A percentile compares a stretch with the other conserved stretches of the same genome.
Conservation (phyloP, 1,140 invertebrate species). For the Penaeus chinensis region DNA sequence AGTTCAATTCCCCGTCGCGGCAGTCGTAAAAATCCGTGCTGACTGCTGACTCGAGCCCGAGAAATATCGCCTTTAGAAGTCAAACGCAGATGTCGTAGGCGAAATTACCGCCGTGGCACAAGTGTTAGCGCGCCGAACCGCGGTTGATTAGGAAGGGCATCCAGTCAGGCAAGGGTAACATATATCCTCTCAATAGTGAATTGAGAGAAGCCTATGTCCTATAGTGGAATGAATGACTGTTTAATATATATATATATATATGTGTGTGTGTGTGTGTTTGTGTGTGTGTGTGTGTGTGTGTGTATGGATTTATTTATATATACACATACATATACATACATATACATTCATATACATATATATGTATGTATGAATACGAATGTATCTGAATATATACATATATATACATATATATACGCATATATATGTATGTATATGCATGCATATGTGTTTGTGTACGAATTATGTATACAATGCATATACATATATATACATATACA, state of each 20-base stretch:
- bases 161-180: too few species aligned
- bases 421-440: background rate
- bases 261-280: background rate
- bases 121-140: too few species aligned
- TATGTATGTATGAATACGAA: background rate
- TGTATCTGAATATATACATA: background rate
- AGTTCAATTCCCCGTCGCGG: too few species aligned
- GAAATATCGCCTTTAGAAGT: too few species aligned
- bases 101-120: too few species aligned
- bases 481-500: background rate
- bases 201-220: too few species aligned
- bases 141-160: too few species aligned
- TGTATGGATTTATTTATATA: background rate
- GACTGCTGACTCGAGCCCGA: too few species aligned
- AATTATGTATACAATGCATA: background rate
- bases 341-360: conserved; percentile 13
- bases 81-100: too few species aligned
- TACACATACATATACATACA: background rate
- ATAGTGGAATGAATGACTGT: background rate
- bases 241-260: conserved; percentile 21
- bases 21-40: too few species aligned
- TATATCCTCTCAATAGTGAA: too few species aligned
- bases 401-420: background rate
- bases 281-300: background rate
- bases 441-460: background rate